phyloP scores from a whole-genome alignment of 2,888 invertebrate species.

The Autographa gamma region DNA sequence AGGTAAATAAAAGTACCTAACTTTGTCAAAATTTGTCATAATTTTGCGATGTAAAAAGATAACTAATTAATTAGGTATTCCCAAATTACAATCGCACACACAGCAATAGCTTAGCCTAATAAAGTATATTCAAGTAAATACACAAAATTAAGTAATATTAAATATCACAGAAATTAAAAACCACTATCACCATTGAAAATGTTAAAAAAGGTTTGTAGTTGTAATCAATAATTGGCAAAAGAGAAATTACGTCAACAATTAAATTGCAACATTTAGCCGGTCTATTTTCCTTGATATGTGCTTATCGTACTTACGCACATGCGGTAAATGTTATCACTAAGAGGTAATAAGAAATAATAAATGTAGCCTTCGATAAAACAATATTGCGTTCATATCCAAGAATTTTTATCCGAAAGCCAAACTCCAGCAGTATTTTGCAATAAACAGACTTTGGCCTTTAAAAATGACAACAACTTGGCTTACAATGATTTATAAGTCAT shows the following conservation, averaged over 20 bases:
- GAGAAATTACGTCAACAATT: neutral
- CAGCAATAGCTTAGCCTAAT: neutral
- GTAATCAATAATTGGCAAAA: neutral
- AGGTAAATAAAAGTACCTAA: no score
- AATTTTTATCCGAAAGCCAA: neutral
- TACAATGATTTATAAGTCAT: neutral
- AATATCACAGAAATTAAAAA: no score
- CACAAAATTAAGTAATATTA: no score
- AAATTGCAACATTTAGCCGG: neutral
- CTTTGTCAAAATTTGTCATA: neutral
- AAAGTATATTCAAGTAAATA: no score
- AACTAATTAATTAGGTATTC: neutral
- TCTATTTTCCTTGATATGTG: neutral
- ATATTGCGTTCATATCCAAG: neutral
- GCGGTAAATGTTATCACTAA: constrained; percentile 2
- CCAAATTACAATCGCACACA: neutral
- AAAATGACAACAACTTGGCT: neutral
- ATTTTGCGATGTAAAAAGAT: neutral
- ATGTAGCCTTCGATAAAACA: neutral
- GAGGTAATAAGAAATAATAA: constrained; percentile 7
- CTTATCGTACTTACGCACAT: neutral
- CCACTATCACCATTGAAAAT: no score
- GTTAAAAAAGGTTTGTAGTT: no score
- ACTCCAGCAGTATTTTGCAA: neutral
- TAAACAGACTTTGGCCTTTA: neutral